Evolutionary conservation across 2,888 invertebrate genomes (phyloP).

Genomic region (Stegana nigrithorax): DNA sequence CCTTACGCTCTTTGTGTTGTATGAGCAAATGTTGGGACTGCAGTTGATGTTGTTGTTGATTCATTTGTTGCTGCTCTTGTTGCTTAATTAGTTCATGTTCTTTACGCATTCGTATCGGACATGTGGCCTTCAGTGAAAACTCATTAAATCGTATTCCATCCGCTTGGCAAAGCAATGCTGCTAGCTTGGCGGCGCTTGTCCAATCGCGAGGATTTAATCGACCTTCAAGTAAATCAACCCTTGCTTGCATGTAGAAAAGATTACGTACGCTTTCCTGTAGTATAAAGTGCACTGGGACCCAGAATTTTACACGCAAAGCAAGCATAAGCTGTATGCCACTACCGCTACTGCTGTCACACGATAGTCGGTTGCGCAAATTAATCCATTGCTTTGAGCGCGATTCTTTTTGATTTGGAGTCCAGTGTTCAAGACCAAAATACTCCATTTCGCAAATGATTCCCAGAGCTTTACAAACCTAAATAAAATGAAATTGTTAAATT

Average conservation of each 20-base stretch:
- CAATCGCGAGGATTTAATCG: constrained; percentile 78
- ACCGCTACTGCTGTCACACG: constrained; percentile 61
- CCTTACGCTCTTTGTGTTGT: constrained; percentile 61
- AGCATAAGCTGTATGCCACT: constrained; percentile 64
- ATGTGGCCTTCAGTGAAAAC: constrained; percentile 57
- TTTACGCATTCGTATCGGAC: constrained; percentile 58
- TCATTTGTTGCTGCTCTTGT: constrained; percentile 31
- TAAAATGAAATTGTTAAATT: too few relatives aligned
- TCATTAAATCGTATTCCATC: constrained; percentile 66
- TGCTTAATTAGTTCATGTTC: constrained; percentile 48
- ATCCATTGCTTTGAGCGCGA: constrained; percentile 86
- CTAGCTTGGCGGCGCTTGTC: constrained; percentile 77
- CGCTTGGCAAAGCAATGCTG: constrained; percentile 81
- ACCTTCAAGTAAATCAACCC: constrained; percentile 80
- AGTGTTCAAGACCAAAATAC: constrained; percentile 85
- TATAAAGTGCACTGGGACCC: constrained; percentile 89
- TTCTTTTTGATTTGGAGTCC: constrained; percentile 69
- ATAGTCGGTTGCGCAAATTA: constrained; percentile 79
- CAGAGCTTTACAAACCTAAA: constrained; percentile 84
- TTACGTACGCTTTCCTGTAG: constrained; percentile 85
- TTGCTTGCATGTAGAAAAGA: constrained; percentile 87
- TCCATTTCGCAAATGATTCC: constrained; percentile 87
- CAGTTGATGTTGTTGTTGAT: constrained; percentile 25
- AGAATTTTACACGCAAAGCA: constrained; percentile 81
- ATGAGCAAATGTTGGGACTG: constrained; percentile 23